Percentiles rank a stretch among this genome's conserved stretches.
phyloP scores from a whole-genome alignment of 2,888 invertebrate genomes.

The Eupithecia subumbrata region DNA sequence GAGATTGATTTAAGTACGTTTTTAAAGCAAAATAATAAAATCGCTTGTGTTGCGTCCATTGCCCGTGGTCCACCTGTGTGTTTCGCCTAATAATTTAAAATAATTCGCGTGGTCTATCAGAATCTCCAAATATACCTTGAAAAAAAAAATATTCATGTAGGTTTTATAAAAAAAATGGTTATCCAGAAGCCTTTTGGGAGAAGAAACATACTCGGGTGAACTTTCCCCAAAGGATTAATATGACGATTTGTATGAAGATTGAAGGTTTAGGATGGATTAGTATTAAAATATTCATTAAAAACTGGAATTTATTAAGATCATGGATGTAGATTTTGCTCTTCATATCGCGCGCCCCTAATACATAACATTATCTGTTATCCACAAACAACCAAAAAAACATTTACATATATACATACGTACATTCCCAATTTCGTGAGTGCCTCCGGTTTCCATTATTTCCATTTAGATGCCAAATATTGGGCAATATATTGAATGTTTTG shows the following conservation, averaged over 20 bases:
- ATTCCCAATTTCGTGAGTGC: constrained; percentile 40
- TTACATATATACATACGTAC: constrained; percentile 31
- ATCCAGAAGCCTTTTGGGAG: neutral
- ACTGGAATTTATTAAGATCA: constrained; percentile 29
- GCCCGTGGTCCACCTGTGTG: neutral
- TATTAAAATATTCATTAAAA: constrained; percentile 29
- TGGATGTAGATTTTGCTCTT: constrained; percentile 24
- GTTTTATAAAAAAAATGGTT: neutral
- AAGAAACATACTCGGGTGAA: neutral
- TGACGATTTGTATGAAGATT: constrained; percentile 12
- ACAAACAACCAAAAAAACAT: constrained; percentile 30
- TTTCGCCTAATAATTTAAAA: neutral
- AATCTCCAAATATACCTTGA: neutral
- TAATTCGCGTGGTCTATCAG: neutral
- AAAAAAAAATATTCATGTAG: neutral
- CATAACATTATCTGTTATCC: constrained; percentile 31
- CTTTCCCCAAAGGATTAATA: constrained; percentile 2
- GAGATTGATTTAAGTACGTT: too few species aligned
- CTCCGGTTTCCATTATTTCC: constrained; percentile 36
- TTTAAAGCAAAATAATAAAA: neutral
- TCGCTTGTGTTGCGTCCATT: neutral
- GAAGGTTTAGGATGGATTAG: constrained; percentile 17
- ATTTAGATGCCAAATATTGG: constrained; percentile 40
- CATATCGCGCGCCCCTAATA: constrained; percentile 26
- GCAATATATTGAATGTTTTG: constrained; percentile 42